Evolutionary conservation across 2,113 vertebrate genomes (phyloP), one percentile per base, ranked within the genome.

Genomic region (Sarotherodon lohbergeri): DNA sequence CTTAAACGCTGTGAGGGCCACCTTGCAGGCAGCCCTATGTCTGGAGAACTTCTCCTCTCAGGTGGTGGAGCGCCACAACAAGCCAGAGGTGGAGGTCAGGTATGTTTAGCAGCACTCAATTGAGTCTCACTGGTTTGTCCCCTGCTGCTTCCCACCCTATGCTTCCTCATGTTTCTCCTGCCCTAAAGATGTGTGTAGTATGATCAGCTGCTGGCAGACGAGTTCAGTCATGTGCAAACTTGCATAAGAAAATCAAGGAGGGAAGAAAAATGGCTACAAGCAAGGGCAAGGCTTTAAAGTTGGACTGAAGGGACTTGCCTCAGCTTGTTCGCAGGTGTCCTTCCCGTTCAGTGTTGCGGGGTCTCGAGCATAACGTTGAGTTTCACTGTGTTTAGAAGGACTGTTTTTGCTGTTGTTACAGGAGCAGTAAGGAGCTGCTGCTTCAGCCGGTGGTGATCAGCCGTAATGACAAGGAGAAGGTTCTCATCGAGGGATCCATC

Each of bases 31-130:
- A 4, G 98, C 99, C 61, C 96, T 99, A 87, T 99, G 99, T 94
- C 95, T 99, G 96, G 99, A 99, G 96, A 99, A 99, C 94, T 99
- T 99, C 96, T 99, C 99, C 82, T 99, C 98, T 86, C 99, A 99
- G 93, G 99, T 99, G 80, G 99, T 99, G 93, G 99, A 99, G 92
- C 96, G 99, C 57, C 99, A 99, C 95, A 99, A 99, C 96, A 99
- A 99, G 86, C 99, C 99, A 0, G 99, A 99, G 93, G 99, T 99
- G 93, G 99, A 99, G 94, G 99, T 99, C 94, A 98, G 99, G 99
- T 99, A 97, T 82, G 97, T 93, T 32, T 6, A 17, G 19, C 6
- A 12, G 16, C 29, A 10, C 63, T 13, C 24, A 34, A 6, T 88
- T 78, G 80, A 54, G 56, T 79, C 73, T 55, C 39, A n/a, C 16